Evolutionary conservation across 2,113 vertebrate species (phyloP).

Genomic region (Myrmecophaga tridactyla): DNA sequence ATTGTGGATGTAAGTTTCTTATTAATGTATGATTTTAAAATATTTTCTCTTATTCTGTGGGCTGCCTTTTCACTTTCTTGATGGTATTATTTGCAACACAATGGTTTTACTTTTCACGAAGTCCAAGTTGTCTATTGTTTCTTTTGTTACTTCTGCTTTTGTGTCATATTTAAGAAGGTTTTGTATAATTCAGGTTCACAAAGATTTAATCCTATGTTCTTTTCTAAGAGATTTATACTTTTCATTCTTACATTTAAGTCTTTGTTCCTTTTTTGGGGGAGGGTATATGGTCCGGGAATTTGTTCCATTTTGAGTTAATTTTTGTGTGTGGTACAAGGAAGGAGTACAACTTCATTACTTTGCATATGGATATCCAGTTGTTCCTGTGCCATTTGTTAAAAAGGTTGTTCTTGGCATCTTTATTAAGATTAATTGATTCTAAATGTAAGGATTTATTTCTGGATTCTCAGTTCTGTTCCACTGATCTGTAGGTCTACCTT

Average conservation of each 20-base stretch:
- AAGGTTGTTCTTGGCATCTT: background rate
- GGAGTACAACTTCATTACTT: background rate
- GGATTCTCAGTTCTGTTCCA: background rate
- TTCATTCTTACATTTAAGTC: background rate
- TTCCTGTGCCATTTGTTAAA: background rate
- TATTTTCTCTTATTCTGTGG: background rate
- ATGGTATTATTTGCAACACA: background rate
- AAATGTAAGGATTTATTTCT: background rate
- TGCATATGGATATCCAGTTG: background rate
- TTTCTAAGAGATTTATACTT: background rate
- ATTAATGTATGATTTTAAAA: background rate
- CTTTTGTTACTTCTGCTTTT: background rate
- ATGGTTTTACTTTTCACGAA: slow-evolving; percentile 8
- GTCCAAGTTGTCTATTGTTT: background rate
- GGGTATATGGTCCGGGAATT: too few species aligned
- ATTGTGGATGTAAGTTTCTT: background rate
- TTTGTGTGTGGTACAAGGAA: background rate
- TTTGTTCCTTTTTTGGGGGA: too few species aligned
- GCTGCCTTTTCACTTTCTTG: slow-evolving; percentile 20
- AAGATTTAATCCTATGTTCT: background rate
- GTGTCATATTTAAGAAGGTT: background rate
- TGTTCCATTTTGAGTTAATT: slow-evolving; percentile 3
- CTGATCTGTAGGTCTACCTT: background rate
- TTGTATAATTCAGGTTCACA: background rate
- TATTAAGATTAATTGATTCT: background rate